Percentiles rank a stretch among this genome's conserved stretches.
These are phyloP conservation scores for Pelobates cultripes DNA, from an alignment of 2,797 vertebrate genomes.

Conservation along the genomic window DNA sequence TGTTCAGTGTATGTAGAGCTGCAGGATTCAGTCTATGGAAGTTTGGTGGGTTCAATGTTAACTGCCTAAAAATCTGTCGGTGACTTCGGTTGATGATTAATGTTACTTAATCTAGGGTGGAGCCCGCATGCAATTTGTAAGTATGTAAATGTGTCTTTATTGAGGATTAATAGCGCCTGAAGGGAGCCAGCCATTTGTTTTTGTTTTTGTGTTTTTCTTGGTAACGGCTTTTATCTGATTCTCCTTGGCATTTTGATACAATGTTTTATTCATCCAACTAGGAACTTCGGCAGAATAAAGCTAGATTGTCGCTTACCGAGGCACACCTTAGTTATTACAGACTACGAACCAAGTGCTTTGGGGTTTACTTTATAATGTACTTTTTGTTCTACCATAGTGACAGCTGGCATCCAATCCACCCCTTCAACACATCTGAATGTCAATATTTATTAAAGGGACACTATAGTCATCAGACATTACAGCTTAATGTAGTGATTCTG, in stretches of 20 bases:
- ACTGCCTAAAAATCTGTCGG: too few species aligned
- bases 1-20: too few species aligned
- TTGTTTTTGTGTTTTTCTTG: not conserved
- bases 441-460: too few species aligned
- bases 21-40: too few species aligned
- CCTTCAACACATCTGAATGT: too few species aligned
- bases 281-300: conserved; percentile 1
- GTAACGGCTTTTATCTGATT: not conserved
- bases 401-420: not conserved
- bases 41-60: too few species aligned
- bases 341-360: not conserved
- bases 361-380: not conserved
- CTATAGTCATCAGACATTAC: too few species aligned
- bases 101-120: too few species aligned
- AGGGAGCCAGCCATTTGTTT: conserved; percentile 4
- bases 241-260: not conserved
- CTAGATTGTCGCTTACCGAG: not conserved
- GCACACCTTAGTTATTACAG: conserved; percentile 20
- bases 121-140: too few species aligned
- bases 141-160: too few species aligned
- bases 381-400: conserved; percentile 3
- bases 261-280: not conserved
- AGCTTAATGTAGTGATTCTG: too few species aligned
- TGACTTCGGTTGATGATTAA: too few species aligned
- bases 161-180: not conserved